Evolutionary conservation across 2,113 vertebrate genomes (phyloP).

Genomic region (Montifringilla adamsi): DNA sequence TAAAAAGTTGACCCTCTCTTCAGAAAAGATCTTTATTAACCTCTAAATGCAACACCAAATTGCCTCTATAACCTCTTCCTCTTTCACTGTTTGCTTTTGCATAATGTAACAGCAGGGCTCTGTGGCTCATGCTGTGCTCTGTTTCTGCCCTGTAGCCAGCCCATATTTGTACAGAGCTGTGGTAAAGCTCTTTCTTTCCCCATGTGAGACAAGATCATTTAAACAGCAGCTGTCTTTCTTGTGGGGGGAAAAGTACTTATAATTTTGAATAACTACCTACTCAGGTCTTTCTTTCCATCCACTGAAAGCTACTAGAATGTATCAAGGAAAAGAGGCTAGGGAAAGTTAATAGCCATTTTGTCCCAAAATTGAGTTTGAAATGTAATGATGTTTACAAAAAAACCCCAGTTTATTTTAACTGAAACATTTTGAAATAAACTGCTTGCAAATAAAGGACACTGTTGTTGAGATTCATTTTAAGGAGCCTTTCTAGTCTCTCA

Average conservation of each 20-base stretch:
- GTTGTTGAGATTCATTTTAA: background rate
- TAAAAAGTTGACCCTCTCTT: background rate
- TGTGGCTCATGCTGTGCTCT: background rate
- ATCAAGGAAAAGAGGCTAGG: background rate
- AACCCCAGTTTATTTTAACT: background rate
- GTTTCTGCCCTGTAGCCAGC: background rate
- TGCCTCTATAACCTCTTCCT: background rate
- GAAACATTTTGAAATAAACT: background rate
- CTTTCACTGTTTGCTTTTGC: slow-evolving; percentile 3
- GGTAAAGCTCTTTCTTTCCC: background rate
- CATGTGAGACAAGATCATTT: background rate
- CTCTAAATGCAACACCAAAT: background rate
- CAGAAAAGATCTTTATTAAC: background rate
- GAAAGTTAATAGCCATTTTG: background rate
- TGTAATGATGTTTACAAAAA: background rate
- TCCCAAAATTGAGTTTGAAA: background rate
- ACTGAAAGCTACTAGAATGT: background rate
- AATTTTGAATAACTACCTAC: background rate
- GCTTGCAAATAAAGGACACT: background rate
- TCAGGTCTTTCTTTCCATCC: background rate
- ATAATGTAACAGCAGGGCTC: background rate
- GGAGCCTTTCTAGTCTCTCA: background rate
- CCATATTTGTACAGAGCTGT: background rate
- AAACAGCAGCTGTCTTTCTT: background rate
- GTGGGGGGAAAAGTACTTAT: background rate